These are phyloP conservation scores for Drosophila meridiana DNA, from an alignment of 2,888 invertebrate species.

Conservation along the genomic window DNA sequence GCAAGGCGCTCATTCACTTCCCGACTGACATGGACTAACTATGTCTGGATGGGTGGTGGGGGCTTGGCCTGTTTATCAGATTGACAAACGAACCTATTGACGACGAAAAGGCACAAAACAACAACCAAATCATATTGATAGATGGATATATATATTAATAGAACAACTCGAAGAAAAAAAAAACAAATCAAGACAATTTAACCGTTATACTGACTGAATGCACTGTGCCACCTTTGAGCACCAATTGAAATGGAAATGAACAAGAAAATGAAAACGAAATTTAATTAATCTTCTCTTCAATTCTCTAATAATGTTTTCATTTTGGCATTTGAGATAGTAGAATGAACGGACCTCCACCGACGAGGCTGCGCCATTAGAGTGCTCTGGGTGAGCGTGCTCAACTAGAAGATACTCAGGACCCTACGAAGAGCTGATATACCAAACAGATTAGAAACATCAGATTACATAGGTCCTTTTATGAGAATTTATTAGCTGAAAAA, in stretches of 20 bases:
- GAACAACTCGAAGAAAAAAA: background rate
- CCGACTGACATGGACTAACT: constrained; percentile 31
- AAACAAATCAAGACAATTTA: background rate
- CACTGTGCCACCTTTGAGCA: background rate
- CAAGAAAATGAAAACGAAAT: background rate
- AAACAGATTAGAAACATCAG: too few species aligned
- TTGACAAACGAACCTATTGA: constrained; percentile 66
- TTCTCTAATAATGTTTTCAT: background rate
- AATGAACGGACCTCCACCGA: background rate
- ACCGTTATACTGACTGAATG: background rate
- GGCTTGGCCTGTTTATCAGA: constrained; percentile 49
- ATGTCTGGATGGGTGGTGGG: constrained; percentile 1
- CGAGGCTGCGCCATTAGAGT: background rate
- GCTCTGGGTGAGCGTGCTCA: background rate
- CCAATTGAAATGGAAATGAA: background rate
- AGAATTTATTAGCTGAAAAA: background rate
- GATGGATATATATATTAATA: background rate
- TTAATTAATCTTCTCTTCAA: background rate
- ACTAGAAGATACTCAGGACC: background rate
- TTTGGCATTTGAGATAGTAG: background rate
- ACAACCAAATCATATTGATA: constrained; percentile 19
- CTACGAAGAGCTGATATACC: background rate
- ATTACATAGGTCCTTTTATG: too few species aligned
- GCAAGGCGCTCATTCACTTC: constrained; percentile 19
- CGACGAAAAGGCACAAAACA: constrained; percentile 24